Base-by-base conservation (phyloP, 1,140 invertebrate genomes). In the Drosophila repleta region DNA sequence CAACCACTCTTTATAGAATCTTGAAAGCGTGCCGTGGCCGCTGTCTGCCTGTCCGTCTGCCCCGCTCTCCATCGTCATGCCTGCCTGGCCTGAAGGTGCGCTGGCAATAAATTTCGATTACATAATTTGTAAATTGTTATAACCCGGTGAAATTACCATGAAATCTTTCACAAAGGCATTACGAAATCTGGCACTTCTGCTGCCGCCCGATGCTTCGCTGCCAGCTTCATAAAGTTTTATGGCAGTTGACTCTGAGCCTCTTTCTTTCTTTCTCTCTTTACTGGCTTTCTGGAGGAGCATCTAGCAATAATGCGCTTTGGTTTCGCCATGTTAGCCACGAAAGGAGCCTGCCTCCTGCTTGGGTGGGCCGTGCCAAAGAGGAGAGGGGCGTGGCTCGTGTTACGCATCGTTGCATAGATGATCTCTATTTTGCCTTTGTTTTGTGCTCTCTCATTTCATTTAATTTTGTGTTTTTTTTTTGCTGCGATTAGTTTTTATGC, bases 41-140 rank as follows among this genome's bases (percentile, higher is more conserved):
- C 26, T 56, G 18, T 6, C 21, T 39, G 39, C 17, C n/a, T 6
- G 11, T 11, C 18, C 37, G 48, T 35, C 7, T 18, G 32, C 13
- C 3, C 37, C 37, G 26, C 26, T 29, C 4, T 24, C 37, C 37
- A 39, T 39, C 11, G 10, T 43, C 20, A 6, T 13, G 11, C 11
- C 11, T 43, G 5, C 15, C 26, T 45, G 55, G 56, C 56, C 56
- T 24, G 41, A 66, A 55, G 63, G 49, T 63, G 58, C 39, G 64
- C 43, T 35, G 58, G 81, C 74, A 85, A 85, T 85, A 85, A 85
- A 85, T 85, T 85, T 82, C 82, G 82, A 85, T 85, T 87, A 72
- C 82, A 85, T 85, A 85, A 85, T 85, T 85, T 85, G 82, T 72
- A 85, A 85, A 85, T 85, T 85, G 82, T 85, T 85, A 85, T 85